Percentiles rank a stretch among this genome's conserved stretches.
These are phyloP conservation scores for Podarcis raffonei DNA, from an alignment of 2,113 vertebrate species.

Conservation along the genomic window DNA sequence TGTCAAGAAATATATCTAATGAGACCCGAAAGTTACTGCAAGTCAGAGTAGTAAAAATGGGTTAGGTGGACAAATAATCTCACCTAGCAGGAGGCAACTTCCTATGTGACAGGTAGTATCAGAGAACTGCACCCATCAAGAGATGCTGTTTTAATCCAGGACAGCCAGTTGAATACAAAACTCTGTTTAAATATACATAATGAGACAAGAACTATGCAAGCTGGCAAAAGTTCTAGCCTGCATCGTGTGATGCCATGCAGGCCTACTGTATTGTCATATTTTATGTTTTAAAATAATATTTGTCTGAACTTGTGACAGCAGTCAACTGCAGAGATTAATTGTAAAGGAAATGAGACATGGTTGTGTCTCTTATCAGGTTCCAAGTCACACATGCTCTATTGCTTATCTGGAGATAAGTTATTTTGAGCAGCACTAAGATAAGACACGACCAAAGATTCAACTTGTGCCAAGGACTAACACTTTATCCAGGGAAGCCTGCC, in stretches of 20 bases:
- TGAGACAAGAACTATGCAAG: neutral
- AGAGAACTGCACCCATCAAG: neutral
- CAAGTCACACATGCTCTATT: neutral
- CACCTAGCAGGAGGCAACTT: neutral
- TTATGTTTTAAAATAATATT: neutral
- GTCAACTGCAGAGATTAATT: neutral
- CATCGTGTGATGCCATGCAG: neutral
- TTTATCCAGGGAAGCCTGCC: too few relatives aligned
- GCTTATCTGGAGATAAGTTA: neutral
- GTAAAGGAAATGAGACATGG: neutral
- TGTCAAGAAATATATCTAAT: neutral
- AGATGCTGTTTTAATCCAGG: too few relatives aligned
- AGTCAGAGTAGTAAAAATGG: neutral
- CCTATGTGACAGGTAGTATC: too few relatives aligned
- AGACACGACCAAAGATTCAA: neutral
- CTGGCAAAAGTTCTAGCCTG: neutral
- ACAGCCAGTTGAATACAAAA: neutral
- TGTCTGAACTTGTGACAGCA: neutral
- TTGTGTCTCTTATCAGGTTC: neutral
- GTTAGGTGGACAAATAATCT: neutral
- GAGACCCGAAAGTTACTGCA: neutral
- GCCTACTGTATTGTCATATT: neutral
- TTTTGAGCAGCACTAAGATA: neutral
- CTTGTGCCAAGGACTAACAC: too few relatives aligned
- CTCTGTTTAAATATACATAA: neutral